Conservation (phyloP, 1,140 invertebrate genomes). For the Panagrolaimus sp. region DNA sequence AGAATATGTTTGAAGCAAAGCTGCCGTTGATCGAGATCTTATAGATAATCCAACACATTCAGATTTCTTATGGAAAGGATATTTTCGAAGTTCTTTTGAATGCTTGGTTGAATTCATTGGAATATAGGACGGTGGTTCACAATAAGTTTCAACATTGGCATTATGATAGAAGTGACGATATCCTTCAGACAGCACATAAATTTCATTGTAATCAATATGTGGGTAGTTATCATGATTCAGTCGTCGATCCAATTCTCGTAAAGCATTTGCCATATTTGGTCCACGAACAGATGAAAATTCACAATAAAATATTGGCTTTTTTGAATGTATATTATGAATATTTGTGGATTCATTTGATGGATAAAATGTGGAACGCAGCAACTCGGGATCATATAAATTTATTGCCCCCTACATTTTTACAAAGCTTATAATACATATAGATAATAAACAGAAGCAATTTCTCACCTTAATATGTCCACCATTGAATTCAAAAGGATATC, state of each 20-base stretch:
- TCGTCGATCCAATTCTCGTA: not conserved
- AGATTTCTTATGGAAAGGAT: not conserved
- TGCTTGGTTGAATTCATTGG: not conserved
- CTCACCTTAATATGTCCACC: constrained; percentile 78
- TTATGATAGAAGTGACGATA: not conserved
- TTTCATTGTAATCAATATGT: not conserved
- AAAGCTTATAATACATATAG: too few species aligned
- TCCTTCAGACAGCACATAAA: not conserved
- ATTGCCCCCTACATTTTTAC: not conserved
- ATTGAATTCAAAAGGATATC: constrained; percentile 94
- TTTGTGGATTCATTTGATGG: not conserved
- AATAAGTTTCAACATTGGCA: not conserved
- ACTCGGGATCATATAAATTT: not conserved
- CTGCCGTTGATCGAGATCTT: too few species aligned
- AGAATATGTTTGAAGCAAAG: too few species aligned
- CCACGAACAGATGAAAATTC: not conserved
- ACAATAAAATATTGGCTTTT: not conserved
- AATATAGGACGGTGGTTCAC: not conserved
- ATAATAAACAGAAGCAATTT: not conserved
- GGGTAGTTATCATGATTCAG: not conserved
- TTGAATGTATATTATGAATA: not conserved
- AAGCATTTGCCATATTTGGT: not conserved
- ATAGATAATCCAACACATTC: too few species aligned
- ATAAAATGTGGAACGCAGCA: not conserved
- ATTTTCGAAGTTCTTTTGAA: not conserved